Evolutionary conservation across 2,797 vertebrate species (phyloP), one percentile per base, ranked within the genome.

Genomic region (Argya squamiceps): DNA sequence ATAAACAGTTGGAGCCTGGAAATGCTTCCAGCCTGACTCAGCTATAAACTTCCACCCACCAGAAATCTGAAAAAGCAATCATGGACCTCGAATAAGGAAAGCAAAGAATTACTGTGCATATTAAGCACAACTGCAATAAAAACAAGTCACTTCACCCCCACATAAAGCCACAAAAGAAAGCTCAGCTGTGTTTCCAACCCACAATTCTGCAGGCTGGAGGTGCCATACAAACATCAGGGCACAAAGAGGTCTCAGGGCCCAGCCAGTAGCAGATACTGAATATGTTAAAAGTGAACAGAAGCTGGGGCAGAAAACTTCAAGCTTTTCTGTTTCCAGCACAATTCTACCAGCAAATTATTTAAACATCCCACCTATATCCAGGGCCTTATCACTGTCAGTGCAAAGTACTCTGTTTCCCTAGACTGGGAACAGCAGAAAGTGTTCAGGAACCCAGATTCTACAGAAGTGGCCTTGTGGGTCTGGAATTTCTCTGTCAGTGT

Each of bases 1-100:
- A 96, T 13, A 85, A 47, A 93, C 56, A 81, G 56, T 39, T 50
- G 71, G 37, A 84, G 88, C 43, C 71, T 74, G 41, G 55, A 95
- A 93, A 96, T 65, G 85, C 60, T 74, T 93, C 75, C 86, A 88
- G 80, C 55, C 70, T 93, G 87, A 94, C 76, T 84, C 91, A 85
- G 60, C 47, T 79, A 81, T 74, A 84, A 94, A 73, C 79, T 75
- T 96, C 84, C 82, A 96, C 49, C 60, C 75, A 87, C 62, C 39
- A 77, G 67, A 87, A 94, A 87, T 18, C 41, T 47, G 84, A 95
- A 84, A 88, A 95, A 92, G 73, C 71, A 77, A 81, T 86, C 58
- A 41, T 0, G 30, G 85, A 89, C 37, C 60, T 89, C 10, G 12
- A 89, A 29, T 80, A 74, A 74, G 70, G 75, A 82, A 91, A 95